Percentiles rank a stretch among this genome's conserved stretches.
Conservation (phyloP, 2,888 invertebrate species). For the Hartigia nigra region DNA sequence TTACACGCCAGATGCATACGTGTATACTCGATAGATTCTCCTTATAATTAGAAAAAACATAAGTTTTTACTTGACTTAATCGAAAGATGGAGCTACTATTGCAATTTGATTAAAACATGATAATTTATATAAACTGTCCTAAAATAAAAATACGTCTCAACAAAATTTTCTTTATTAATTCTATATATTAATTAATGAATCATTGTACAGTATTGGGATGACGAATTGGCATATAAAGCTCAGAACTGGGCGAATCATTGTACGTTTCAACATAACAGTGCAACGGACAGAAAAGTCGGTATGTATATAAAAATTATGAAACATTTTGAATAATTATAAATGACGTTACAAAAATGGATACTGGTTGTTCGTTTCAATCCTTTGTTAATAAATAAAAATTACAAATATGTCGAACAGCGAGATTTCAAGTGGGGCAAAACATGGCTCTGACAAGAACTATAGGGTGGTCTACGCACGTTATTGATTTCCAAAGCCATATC, state of each 20-base stretch:
- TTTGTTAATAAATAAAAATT: background rate
- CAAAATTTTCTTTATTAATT: background rate
- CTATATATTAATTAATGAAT: background rate
- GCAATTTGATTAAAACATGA: background rate
- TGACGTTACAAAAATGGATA: background rate
- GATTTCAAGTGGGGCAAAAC: conserved; percentile 65
- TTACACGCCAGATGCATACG: background rate
- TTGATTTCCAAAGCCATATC: conserved; percentile 54
- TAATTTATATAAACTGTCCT: background rate
- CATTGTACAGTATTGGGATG: conserved; percentile 65
- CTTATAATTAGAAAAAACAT: background rate
- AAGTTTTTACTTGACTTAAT: background rate
- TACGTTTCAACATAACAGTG: conserved; percentile 67
- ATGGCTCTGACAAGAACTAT: conserved; percentile 58
- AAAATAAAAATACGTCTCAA: background rate
- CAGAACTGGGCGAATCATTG: conserved; percentile 69
- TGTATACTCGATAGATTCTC: no score
- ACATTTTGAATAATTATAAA: background rate
- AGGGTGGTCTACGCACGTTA: conserved; percentile 35
- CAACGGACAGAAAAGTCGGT: conserved; percentile 18
- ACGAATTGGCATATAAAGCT: conserved; percentile 67
- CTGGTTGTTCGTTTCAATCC: background rate
- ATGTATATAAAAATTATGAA: background rate
- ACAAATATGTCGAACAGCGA: conserved; percentile 41
- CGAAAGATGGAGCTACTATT: background rate